Conservation (phyloP, 2,888 invertebrate species). For the Noctua janthina region DNA sequence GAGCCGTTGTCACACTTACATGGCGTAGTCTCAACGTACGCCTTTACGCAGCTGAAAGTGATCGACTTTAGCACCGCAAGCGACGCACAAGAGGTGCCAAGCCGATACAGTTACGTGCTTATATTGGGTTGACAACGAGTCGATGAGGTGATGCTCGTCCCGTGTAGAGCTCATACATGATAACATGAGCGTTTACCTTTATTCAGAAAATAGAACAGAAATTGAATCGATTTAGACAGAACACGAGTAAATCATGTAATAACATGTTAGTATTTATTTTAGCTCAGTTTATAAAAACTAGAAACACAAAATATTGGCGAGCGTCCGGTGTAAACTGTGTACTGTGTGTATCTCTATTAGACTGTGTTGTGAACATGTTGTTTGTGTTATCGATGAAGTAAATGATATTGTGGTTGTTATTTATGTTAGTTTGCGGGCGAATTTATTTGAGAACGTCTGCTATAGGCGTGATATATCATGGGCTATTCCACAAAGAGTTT, state of each 20-base stretch:
- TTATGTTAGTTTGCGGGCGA: slow-evolving; percentile 13
- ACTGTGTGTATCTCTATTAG: slow-evolving; percentile 17
- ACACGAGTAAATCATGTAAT: slow-evolving; percentile 50
- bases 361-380: slow-evolving; percentile 12
- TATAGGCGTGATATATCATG: slow-evolving; percentile 2
- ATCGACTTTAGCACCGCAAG: too few species aligned
- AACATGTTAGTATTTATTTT: slow-evolving; percentile 35
- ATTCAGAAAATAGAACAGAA: slow-evolving; percentile 29
- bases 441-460: slow-evolving; percentile 13
- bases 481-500: not conserved
- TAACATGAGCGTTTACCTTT: not conserved
- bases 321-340: slow-evolving; percentile 5
- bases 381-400: slow-evolving; percentile 28
- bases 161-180: not conserved
- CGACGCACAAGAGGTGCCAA: too few species aligned
- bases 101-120: not conserved
- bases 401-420: slow-evolving; percentile 34
- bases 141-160: not conserved
- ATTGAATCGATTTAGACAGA: slow-evolving; percentile 41
- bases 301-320: slow-evolving; percentile 44
- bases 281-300: slow-evolving; percentile 36
- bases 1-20: not conserved
- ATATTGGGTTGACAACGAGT: not conserved
- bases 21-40: too few species aligned
- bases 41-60: too few species aligned